Base-by-base conservation (phyloP, 2,888 invertebrate genomes). In the Drosophila affinis region DNA sequence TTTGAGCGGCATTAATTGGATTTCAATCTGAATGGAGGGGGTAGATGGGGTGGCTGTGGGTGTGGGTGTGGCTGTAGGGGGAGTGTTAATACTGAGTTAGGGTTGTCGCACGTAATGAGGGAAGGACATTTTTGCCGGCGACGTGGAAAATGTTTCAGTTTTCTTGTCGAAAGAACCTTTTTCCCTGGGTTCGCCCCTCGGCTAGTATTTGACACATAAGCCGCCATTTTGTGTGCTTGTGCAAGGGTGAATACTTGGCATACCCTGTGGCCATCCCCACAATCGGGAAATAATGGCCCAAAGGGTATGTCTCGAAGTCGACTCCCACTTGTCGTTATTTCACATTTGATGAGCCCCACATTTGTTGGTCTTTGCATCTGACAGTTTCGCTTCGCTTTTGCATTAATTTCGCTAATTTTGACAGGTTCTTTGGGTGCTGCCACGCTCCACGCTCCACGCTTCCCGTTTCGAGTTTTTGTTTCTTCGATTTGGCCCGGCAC, bases 341-440 rank as follows among this genome's bases (percentile, higher is more conserved):
- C 27, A 10, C 3, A n/a, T n/a, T 32, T 18, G 39, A 39, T 39
- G 39, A 39, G n/a, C 39, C 39, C 21, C 10, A 10, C 17, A 53
- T 34, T 29, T 53, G 47, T 70, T 61, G 48, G 60, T 55, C 49
- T 46, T 46, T 75, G 68, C 59, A 58, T 77, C 75, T 79, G 80
- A 75, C 82, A 79, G 77, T 80, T 80, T 80, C 72, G 78, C 77
- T 73, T 74, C 77, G 80, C 67, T 79, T 76, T 77, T 77, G 77
- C 86, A 85, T 82, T 87, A 85, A 85, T 87, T 85, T 81, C 68
- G 80, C 80, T 82, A 85, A 85, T 85, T 85, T 82, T 82, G 77
- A 82, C 83, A 82, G 86, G 76, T 75, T 84, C 62, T 47, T 69
- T 29, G 39, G 21, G 21, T 51, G 51, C 34, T n/a, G 39, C 39